Conservation (phyloP, 2,797 vertebrate genomes). For the Pipistrellus nathusii region DNA sequence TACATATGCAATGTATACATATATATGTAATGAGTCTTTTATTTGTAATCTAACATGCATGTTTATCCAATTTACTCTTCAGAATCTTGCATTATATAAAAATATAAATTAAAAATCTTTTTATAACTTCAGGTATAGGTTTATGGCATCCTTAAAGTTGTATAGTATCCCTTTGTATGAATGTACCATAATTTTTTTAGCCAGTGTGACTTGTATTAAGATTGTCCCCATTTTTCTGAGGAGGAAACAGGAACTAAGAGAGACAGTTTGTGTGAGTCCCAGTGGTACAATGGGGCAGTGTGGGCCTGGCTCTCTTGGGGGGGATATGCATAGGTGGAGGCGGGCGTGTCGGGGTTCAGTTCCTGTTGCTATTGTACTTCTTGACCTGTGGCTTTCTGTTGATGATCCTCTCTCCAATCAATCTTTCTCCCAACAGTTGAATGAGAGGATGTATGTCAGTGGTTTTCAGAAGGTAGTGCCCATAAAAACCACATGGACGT, state of each 20-base stretch:
- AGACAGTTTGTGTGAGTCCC: neutral
- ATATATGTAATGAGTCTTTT: neutral
- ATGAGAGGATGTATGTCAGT: neutral
- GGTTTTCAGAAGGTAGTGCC: neutral
- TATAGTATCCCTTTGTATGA: neutral
- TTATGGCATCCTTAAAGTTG: neutral
- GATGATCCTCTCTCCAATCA: neutral
- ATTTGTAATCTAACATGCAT: neutral
- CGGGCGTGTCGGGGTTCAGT: neutral
- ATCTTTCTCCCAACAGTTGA: neutral
- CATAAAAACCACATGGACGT: neutral
- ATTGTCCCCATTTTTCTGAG: neutral
- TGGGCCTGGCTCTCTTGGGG: neutral
- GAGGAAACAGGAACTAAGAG: neutral
- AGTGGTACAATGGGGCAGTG: too few relatives aligned
- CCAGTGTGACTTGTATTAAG: neutral
- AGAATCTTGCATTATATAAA: neutral
- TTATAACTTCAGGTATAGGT: neutral
- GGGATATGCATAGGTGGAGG: neutral
- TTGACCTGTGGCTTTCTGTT: neutral
- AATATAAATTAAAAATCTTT: conserved; percentile 11
- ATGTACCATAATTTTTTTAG: conserved; percentile 1
- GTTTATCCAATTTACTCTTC: neutral
- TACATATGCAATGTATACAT: too few relatives aligned
- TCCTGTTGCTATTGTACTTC: neutral